Percentiles rank a stretch among this genome's conserved stretches.
Evolutionary conservation across 1,140 invertebrate genomes (phyloP).

Genomic region (Drosophila busckii): DNA sequence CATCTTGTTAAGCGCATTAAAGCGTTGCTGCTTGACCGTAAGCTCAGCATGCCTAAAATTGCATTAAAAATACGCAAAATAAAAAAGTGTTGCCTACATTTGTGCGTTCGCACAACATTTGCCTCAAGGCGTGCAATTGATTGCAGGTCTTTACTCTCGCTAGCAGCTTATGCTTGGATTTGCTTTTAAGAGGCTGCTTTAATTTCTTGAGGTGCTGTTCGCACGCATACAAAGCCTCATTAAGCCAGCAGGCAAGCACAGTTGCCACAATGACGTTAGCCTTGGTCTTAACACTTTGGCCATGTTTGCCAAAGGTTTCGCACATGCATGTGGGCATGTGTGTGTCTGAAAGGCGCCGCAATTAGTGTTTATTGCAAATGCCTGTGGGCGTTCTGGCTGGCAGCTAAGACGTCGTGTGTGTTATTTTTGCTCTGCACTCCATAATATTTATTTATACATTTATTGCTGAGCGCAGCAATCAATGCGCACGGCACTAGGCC

Average conservation of each 20-base stretch:
- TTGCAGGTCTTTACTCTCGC: no score
- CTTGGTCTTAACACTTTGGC: conserved; percentile 68
- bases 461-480: conserved; percentile 71
- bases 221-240: conserved; percentile 47
- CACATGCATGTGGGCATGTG: conserved; percentile 7
- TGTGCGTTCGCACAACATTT: no score
- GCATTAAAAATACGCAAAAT: no score
- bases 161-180: conserved; percentile 17
- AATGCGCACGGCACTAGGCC: conserved; percentile 42
- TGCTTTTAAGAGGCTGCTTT: conserved; percentile 41
- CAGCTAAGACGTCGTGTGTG: conserved; percentile 35
- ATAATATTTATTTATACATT: conserved; percentile 75
- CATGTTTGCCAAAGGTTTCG: conserved; percentile 46
- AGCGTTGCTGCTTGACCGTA: conserved; percentile 29
- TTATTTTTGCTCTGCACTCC: conserved; percentile 45
- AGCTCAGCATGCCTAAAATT: background rate
- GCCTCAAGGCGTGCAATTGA: no score
- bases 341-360: conserved; percentile 48
- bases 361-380: conserved; percentile 59
- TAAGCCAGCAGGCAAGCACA: conserved; percentile 30
- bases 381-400: conserved; percentile 14
- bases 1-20: conserved; percentile 69
- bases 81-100: no score
- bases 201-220: conserved; percentile 49
- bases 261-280: conserved; percentile 30